Evolutionary conservation across 53 echinoderm and acorn worm genomes (phyloP).

Genomic region (Pentamera pediparva): DNA sequence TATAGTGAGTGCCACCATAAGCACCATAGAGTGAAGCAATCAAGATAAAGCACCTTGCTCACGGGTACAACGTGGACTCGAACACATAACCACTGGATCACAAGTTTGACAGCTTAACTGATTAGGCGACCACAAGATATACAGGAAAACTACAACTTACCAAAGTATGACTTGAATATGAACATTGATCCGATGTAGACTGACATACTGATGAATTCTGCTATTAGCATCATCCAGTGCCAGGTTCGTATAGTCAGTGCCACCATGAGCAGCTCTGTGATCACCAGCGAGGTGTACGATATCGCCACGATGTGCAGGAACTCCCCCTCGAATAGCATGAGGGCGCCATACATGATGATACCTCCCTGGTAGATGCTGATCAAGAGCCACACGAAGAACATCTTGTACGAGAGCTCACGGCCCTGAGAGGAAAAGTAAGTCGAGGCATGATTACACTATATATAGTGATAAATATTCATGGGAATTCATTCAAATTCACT

Average conservation of each 20-base stretch:
- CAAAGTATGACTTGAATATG: slow-evolving; percentile 87
- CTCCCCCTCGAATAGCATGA: slow-evolving; percentile 94
- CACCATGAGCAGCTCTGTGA: slow-evolving; percentile 98
- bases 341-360: slow-evolving; percentile 99
- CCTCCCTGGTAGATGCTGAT: slow-evolving; percentile 98
- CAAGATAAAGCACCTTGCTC: no score
- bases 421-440: slow-evolving; percentile 48
- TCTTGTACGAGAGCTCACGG: slow-evolving; percentile 91
- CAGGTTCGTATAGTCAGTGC: slow-evolving; percentile 96
- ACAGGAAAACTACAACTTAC: slow-evolving; percentile 42
- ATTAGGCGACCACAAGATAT: no score
- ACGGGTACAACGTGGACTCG: no score
- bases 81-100: no score
- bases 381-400: slow-evolving; percentile 95
- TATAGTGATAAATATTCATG: no score
- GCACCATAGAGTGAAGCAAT: no score
- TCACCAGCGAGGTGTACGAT: slow-evolving; percentile 89
- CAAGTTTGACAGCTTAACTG: no score
- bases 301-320: slow-evolving; percentile 98
- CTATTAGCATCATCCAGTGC: slow-evolving; percentile 94
- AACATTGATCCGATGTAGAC: slow-evolving; percentile 90
- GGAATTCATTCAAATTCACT: no score
- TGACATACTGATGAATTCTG: slow-evolving; percentile 76
- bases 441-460: no score
- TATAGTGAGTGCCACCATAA: slow-evolving; percentile 97